These are phyloP conservation scores for Coturnix japonica DNA, from an alignment of 2,113 vertebrate species.

Conservation along the genomic window DNA sequence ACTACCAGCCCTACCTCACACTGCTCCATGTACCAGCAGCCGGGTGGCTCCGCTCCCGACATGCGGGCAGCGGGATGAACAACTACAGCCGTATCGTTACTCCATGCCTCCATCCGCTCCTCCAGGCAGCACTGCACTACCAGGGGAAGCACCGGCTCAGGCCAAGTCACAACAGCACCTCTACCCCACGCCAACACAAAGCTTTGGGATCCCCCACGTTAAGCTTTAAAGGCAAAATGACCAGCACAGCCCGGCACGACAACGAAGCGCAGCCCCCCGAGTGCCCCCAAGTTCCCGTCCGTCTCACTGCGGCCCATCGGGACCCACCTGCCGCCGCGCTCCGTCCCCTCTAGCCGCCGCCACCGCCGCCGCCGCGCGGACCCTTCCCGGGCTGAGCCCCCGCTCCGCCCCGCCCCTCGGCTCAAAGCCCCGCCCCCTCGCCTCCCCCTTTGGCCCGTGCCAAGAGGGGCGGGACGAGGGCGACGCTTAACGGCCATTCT, in stretches of 20 bases:
- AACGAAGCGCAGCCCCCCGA: not conserved
- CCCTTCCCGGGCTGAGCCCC: too few relatives aligned
- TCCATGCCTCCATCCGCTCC: conserved; percentile 8
- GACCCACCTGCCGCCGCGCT: too few relatives aligned
- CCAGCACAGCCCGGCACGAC: not conserved
- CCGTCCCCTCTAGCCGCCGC: too few relatives aligned
- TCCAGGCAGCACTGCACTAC: not conserved
- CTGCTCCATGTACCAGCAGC: not conserved
- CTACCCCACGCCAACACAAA: not conserved
- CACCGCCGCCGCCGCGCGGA: too few relatives aligned
- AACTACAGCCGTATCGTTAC: not conserved
- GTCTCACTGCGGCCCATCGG: not conserved
- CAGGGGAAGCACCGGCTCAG: not conserved
- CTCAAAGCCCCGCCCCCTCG: too few relatives aligned
- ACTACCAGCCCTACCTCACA: not conserved
- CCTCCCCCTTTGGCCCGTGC: too few relatives aligned
- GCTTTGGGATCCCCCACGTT: not conserved
- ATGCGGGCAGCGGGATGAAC: not conserved
- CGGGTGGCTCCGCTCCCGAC: not conserved
- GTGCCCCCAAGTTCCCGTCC: not conserved
- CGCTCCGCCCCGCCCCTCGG: too few relatives aligned
- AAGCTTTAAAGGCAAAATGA: not conserved
- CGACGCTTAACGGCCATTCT: too few relatives aligned
- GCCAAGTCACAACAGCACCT: not conserved
- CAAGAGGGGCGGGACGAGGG: too few relatives aligned